Evolutionary conservation across 2,113 vertebrate species (phyloP).

Genomic region (Prinia subflava): DNA sequence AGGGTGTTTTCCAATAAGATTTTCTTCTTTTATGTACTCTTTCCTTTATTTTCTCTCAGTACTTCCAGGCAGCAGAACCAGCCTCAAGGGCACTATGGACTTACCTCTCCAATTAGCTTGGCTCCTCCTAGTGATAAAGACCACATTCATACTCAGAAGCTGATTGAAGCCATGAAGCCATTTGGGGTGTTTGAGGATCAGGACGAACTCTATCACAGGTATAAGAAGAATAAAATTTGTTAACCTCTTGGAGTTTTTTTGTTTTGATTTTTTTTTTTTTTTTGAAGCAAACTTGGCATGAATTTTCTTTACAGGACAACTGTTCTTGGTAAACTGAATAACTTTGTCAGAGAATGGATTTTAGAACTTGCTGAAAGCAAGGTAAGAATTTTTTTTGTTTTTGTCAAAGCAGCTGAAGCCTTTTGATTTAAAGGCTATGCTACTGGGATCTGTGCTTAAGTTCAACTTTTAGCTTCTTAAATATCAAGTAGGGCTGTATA

Average conservation of each 20-base stretch:
- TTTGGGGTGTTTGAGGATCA: conserved; percentile 97
- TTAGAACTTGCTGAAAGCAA: conserved; percentile 90
- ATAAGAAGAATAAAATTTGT: neutral
- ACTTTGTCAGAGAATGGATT: conserved; percentile 96
- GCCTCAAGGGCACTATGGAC: conserved; percentile 87
- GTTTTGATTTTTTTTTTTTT: neutral
- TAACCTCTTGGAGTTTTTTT: neutral
- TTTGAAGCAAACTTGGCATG: neutral
- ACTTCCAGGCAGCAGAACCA: conserved; percentile 74
- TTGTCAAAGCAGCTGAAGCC: neutral
- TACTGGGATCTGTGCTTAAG: neutral
- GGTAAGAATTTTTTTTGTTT: conserved; percentile 70
- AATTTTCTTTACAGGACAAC: conserved; percentile 72
- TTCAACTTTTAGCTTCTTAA: neutral
- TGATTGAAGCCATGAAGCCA: conserved; percentile 91
- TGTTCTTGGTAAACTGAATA: conserved; percentile 91
- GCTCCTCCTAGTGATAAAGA: conserved; percentile 87
- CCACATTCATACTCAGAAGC: conserved; percentile 85
- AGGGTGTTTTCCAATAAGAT: neutral
- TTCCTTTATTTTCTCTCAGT: conserved; percentile 53
- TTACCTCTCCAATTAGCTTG: conserved; percentile 93
- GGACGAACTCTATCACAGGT: conserved; percentile 92
- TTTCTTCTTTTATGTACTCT: neutral
- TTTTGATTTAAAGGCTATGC: neutral
- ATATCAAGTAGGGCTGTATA: neutral